Conservation (phyloP, 2,888 invertebrate genomes). For the Cosmia pyralina region DNA sequence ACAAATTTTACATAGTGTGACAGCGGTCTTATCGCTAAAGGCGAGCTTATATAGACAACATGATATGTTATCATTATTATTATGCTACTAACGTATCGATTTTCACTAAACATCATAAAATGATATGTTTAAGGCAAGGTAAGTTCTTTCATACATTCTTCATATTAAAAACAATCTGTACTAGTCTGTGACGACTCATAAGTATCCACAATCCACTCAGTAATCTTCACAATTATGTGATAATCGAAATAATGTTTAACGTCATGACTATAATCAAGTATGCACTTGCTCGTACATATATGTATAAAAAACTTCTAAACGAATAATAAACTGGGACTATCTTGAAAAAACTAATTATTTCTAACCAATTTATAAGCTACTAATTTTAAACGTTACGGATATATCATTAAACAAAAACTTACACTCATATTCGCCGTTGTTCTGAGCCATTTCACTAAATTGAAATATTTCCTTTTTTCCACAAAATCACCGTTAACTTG, state of each 20-base stretch:
- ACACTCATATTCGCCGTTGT: constrained; percentile 8
- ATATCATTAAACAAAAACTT: neutral
- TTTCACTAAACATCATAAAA: neutral
- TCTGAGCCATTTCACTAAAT: constrained; percentile 8
- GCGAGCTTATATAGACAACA: neutral
- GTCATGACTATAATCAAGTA: no score
- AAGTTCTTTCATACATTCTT: neutral
- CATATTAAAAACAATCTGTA: neutral
- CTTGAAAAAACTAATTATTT: neutral
- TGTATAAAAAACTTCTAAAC: no score
- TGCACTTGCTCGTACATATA: no score
- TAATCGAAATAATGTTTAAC: no score
- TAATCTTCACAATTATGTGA: no score
- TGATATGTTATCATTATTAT: neutral
- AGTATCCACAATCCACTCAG: no score
- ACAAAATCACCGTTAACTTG: neutral
- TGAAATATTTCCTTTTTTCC: neutral
- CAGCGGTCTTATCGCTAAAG: neutral
- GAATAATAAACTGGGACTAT: neutral
- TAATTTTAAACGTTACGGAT: neutral
- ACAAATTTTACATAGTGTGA: neutral
- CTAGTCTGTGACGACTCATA: neutral
- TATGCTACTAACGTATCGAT: neutral
- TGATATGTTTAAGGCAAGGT: neutral
- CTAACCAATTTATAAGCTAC: neutral